Percentiles rank a stretch among this genome's conserved stretches.
Conservation (phyloP, 2,797 vertebrate species). For the Todus mexicanus region DNA sequence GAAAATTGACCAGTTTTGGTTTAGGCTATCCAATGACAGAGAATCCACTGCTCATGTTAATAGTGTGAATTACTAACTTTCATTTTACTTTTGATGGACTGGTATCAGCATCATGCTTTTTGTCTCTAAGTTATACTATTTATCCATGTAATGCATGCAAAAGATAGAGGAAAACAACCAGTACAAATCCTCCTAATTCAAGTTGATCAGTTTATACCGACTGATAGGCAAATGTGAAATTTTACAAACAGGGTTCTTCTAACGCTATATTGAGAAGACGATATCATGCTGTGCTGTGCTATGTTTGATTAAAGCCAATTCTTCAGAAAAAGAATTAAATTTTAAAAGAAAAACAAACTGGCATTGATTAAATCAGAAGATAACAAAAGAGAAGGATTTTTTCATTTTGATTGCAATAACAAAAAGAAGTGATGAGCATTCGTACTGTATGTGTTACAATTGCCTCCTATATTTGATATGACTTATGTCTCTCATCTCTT, state of each 20-base stretch:
- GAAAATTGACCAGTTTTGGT: not conserved
- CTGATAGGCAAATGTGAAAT: not conserved
- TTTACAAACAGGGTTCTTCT: not conserved
- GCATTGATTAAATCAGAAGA: not conserved
- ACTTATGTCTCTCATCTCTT: not conserved
- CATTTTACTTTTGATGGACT: not conserved
- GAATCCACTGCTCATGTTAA: not conserved
- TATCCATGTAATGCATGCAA: not conserved
- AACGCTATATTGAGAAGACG: not conserved
- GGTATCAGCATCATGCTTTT: not conserved
- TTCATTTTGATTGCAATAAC: not conserved
- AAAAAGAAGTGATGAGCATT: not conserved
- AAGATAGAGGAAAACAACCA: not conserved
- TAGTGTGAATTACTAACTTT: not conserved
- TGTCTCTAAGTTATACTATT: not conserved
- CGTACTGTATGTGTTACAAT: not conserved
- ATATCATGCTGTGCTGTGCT: not conserved
- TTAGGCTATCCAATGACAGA: not conserved
- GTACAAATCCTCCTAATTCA: not conserved
- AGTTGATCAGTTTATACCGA: not conserved
- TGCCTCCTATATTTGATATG: not conserved
- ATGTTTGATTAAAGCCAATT: not conserved
- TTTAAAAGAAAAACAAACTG: not conserved
- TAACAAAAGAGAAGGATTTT: not conserved
- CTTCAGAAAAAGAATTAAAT: not conserved